phyloP scores from a whole-genome alignment of 2,888 invertebrate species.

The Phragmatobia fuliginosa region DNA sequence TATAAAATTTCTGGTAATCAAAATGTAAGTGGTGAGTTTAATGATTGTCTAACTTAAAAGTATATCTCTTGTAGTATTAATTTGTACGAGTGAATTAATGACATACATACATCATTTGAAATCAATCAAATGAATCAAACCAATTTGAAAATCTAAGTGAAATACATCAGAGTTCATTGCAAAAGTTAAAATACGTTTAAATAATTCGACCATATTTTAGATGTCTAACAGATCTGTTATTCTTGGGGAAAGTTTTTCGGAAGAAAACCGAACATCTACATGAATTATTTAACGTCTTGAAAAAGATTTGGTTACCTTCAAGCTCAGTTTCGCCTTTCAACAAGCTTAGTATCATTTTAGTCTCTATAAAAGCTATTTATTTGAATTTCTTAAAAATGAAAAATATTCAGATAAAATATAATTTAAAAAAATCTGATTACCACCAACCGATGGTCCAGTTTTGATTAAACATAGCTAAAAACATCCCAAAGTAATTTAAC shows the following conservation, averaged over 20 bases:
- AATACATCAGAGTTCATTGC: not conserved
- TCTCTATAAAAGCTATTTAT: not conserved
- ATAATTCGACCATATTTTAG: not conserved
- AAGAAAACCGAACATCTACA: not conserved
- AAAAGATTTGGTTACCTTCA: not conserved
- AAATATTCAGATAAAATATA: too few relatives aligned
- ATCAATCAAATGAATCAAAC: too few relatives aligned
- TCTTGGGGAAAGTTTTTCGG: not conserved
- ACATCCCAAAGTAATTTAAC: too few relatives aligned
- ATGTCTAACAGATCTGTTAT: not conserved
- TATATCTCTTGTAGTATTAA: too few relatives aligned
- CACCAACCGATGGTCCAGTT: too few relatives aligned
- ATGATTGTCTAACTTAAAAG: too few relatives aligned
- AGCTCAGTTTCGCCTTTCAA: not conserved
- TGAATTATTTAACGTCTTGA: not conserved
- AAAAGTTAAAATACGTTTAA: not conserved
- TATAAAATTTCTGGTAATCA: too few relatives aligned
- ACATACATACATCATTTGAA: too few relatives aligned
- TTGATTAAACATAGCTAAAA: too few relatives aligned
- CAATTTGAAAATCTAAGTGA: not conserved
- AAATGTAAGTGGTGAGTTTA: too few relatives aligned
- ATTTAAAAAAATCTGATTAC: too few relatives aligned
- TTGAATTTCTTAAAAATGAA: not conserved
- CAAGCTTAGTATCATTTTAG: not conserved
- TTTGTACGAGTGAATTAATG: too few relatives aligned